These are phyloP conservation scores for Carduelis carduelis DNA, from an alignment of 2,797 vertebrate genomes.

Conservation along the genomic window DNA sequence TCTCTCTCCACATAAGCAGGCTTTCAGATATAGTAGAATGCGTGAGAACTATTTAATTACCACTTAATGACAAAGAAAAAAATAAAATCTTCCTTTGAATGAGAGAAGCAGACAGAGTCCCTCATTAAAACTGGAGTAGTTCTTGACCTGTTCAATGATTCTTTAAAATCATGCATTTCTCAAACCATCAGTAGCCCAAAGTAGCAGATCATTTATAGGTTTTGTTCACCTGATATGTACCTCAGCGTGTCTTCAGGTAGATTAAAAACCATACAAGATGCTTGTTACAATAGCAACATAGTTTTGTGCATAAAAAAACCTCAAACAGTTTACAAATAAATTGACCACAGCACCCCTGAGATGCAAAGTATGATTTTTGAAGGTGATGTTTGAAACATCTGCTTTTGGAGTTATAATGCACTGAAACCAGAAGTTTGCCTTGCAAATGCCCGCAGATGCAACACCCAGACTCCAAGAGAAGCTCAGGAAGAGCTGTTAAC, in stretches of 20 bases:
- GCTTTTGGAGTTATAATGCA: background rate
- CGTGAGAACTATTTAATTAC: background rate
- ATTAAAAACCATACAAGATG: background rate
- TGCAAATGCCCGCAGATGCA: slow-evolving; percentile 26
- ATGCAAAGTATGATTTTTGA: background rate
- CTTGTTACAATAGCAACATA: background rate
- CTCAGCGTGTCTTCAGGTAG: background rate
- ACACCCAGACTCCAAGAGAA: slow-evolving; percentile 25
- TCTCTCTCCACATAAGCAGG: background rate
- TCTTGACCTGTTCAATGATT: background rate
- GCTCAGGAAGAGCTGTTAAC: slow-evolving; percentile 43
- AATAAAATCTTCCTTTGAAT: background rate
- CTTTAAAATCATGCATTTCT: background rate
- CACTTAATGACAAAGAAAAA: background rate
- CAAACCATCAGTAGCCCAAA: background rate
- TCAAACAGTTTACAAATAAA: background rate
- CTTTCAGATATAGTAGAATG: background rate
- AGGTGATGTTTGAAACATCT: background rate
- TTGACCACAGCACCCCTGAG: background rate
- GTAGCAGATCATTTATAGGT: background rate
- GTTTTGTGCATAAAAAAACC: background rate
- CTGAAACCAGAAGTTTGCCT: slow-evolving; percentile 28
- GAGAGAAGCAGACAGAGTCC: background rate
- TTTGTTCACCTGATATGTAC: background rate
- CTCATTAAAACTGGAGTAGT: background rate